phyloP scores from a whole-genome alignment of 2,888 invertebrate species.

The Melanophora roralis region DNA sequence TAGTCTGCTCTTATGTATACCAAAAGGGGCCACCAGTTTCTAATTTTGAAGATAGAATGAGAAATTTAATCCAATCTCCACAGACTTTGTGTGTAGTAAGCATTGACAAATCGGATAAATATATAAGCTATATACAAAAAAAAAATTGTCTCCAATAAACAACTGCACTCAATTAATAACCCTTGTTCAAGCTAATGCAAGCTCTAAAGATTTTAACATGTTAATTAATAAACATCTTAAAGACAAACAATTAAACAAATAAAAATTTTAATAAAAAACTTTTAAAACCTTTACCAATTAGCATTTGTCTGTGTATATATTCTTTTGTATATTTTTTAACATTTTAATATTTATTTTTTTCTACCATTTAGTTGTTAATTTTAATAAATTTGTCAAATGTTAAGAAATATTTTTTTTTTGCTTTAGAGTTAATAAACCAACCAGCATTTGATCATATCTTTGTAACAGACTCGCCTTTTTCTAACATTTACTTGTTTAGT shows the following conservation, averaged over 20 bases:
- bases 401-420: slow-evolving; percentile 49
- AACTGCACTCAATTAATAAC: no score
- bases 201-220: no score
- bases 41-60: no score
- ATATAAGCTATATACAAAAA: no score
- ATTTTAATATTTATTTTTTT: background rate
- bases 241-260: background rate
- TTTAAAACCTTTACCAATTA: slow-evolving; percentile 6
- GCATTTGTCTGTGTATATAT: slow-evolving; percentile 21
- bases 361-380: slow-evolving; percentile 48
- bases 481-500: slow-evolving; percentile 39
- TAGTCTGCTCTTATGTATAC: no score
- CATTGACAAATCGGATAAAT: no score
- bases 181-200: no score
- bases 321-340: background rate
- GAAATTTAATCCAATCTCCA: no score
- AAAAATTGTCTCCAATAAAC: no score
- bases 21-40: no score
- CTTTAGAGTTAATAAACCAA: slow-evolving; percentile 46
- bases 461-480: slow-evolving; percentile 59
- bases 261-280: background rate
- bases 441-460: slow-evolving; percentile 61
- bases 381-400: slow-evolving; percentile 63
- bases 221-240: slow-evolving; percentile 7
- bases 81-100: no score